Base-by-base conservation (phyloP, 2,888 invertebrate species). In the Leuctra nigra region DNA sequence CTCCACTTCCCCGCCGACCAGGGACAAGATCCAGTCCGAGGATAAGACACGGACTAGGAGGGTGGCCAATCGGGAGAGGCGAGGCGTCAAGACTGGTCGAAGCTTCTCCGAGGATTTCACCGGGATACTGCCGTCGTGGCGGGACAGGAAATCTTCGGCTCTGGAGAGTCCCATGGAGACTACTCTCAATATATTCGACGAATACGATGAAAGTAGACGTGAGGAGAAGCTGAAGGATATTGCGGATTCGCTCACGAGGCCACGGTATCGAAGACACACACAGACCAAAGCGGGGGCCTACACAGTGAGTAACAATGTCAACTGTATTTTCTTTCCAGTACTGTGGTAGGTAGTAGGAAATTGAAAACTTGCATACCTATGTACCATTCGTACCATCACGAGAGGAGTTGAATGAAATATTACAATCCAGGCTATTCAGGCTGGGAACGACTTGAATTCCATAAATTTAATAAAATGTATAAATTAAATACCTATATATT, bases 181-280 rank as follows among this genome's bases (percentile, higher is more conserved):
- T 4, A 33, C 47, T 11, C 55, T 54, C 36, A 20, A 54, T 47
- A 50, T 62, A 9, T 55, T 61, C 35, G 57, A 63, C 41, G 55
- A 59, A 18, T 66, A 65, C 56, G 66, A 68, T 29, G 75, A 76
- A 59, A 71, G 72, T 50, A 77, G 80, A 59, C 76, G 83, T 23
- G 82, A 83, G 68, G 89, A 87, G 66, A 84, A 89, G 67, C 76
- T 90, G 62, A 82, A 89, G 62, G 89, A 90, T 69, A 88, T 91
- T 64, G 88, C 90, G 2, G 89, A 87, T 53, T 88, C 89, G 16
- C 78, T 90, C 63, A 90, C 90, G 11, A 77, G 86, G 66, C 86
- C 88, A 20, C 72, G 82, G 63, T 74, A 79, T 1, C 75, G 81
- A 61, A 75, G 75, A 16, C 74, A 75, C 1, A 68, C 76, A 36